These are phyloP conservation scores for Scalopus aquaticus DNA, from an alignment of 2,113 vertebrate genomes.

Conservation along the genomic window DNA sequence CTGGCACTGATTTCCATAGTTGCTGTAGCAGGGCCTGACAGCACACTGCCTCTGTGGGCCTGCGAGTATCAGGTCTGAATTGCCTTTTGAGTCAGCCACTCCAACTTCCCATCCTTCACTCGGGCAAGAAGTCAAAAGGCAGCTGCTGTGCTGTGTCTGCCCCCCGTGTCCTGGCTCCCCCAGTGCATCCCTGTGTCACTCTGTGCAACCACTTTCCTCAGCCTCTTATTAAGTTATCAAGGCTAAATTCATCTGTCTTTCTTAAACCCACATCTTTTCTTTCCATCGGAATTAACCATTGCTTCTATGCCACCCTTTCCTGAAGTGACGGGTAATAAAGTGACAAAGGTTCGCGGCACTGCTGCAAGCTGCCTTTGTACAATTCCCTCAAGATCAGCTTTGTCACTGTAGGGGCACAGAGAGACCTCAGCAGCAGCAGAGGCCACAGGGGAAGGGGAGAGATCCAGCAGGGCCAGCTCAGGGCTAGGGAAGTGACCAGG, in stretches of 20 bases:
- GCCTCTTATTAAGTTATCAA: background rate
- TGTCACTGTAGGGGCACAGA: background rate
- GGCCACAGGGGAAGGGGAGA: background rate
- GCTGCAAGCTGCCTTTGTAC: background rate
- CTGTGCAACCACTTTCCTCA: background rate
- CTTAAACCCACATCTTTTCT: background rate
- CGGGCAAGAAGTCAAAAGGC: rapidly evolving
- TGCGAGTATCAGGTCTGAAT: background rate
- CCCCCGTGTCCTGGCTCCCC: background rate
- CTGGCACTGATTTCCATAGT: background rate
- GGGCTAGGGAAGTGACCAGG: background rate
- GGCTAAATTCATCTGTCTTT: background rate
- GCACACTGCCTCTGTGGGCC: background rate
- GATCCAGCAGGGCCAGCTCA: background rate
- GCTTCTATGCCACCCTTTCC: background rate
- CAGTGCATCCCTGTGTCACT: background rate
- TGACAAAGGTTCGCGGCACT: background rate
- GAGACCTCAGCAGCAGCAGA: background rate
- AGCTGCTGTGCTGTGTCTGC: background rate
- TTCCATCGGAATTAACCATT: background rate
- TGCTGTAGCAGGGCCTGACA: background rate
- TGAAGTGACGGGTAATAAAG: background rate
- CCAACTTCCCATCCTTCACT: background rate
- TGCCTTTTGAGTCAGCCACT: background rate
- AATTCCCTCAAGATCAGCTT: background rate